Base-by-base conservation (phyloP, 2,797 vertebrate genomes). In the Cyprinella venusta region DNA sequence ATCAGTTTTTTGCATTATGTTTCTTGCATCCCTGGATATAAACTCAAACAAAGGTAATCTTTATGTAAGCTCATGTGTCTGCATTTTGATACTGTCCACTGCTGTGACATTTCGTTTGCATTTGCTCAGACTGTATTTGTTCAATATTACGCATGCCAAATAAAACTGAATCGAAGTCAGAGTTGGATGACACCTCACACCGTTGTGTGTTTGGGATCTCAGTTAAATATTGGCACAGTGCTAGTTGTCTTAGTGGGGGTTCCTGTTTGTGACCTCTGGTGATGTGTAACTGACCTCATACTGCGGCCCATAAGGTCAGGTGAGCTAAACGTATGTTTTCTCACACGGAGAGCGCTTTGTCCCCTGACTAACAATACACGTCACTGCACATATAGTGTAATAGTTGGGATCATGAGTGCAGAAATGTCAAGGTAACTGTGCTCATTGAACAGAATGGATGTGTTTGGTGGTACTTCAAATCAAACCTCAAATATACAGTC, bases 301-400 rank as follows among this genome's bases (percentile, higher is more conserved):
- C 74, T 72, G 65, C 24, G 21, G 24, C 59, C 42, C 72, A 78
- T n/a, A 72, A 81, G 78, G 85, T 86, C 65, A 84, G 67, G 69
- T 38, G 16, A 50, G 50, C 67, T 81, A 71, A 80, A 70, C 59
- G 24, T 79, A 54, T 76, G 76, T 26, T 69, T 45, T 26, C 45
- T 38, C 63, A n/a, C 76, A 48, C 26, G 0, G 8, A 67, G 33
- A 56, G 18, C 2, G 0, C 36, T 76, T 56, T 76, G 48, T 76
- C 80, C 24, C 30, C 8, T 26, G 80, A 38, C 21, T 64, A 26
- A 64, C 24, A 15, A 13, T 63, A 1, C 69, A 56, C 42, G 71
- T 67, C 48, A 82, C 61, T 56, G 45, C 48, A 65, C 45, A 38
- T 65, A 52, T 21, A 40, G n/a, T 56, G 71, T 75, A 54, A 56